These are phyloP conservation scores for Julus scanicus DNA, from an alignment of 2,888 invertebrate species.

Conservation along the genomic window DNA sequence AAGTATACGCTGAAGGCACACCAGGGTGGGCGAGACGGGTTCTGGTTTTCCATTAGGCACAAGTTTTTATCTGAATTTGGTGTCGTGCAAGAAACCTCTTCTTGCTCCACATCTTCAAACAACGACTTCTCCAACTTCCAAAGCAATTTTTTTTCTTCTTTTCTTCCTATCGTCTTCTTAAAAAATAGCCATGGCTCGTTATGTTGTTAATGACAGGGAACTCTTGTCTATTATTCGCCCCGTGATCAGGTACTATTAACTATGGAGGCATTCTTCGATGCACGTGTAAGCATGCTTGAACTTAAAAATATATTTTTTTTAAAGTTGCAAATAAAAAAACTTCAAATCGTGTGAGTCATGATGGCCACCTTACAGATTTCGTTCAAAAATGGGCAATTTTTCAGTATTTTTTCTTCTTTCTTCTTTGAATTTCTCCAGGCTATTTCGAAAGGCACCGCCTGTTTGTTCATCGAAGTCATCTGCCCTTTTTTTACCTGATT, in stretches of 20 bases:
- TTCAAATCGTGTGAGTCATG: slow-evolving; percentile 5
- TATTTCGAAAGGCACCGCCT: background rate
- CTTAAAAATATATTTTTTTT: background rate
- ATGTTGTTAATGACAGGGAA: slow-evolving; percentile 48
- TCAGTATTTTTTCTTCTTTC: background rate
- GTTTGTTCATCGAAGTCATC: slow-evolving; percentile 18
- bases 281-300: slow-evolving; percentile 10
- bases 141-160: no score
- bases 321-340: background rate
- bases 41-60: background rate
- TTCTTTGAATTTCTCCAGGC: slow-evolving; percentile 6
- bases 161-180: background rate
- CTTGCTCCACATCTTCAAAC: background rate
- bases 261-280: slow-evolving; percentile 2
- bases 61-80: background rate
- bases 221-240: slow-evolving; percentile 49
- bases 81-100: background rate
- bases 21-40: background rate
- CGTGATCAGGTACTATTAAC: slow-evolving; percentile 38
- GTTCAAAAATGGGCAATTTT: background rate
- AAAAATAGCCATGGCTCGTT: slow-evolving; percentile 13
- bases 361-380: slow-evolving; percentile 6
- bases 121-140: background rate
- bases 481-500: background rate
- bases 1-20: background rate